Evolutionary conservation across 2,888 invertebrate genomes (phyloP).

Genomic region (Chloroclystis v-ata): DNA sequence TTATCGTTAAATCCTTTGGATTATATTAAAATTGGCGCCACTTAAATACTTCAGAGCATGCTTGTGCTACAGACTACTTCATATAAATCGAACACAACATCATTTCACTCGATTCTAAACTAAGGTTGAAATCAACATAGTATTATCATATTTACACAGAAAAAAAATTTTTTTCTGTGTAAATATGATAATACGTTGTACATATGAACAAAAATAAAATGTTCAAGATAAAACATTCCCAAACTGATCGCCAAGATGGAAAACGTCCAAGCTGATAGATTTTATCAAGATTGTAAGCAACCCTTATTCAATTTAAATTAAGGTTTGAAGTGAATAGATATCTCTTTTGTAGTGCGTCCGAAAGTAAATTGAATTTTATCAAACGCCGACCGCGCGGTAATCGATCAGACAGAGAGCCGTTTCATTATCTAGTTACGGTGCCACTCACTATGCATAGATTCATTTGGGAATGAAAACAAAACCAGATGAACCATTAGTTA

Average conservation of each 20-base stretch:
- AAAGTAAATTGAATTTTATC: conserved; percentile 48
- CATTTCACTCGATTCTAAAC: too few species aligned
- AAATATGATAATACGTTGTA: too few species aligned
- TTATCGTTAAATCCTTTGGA: conserved; percentile 7
- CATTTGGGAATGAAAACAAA: background rate
- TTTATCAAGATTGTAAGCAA: conserved; percentile 32
- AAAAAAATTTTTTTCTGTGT: too few species aligned
- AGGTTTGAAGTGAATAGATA: conserved; percentile 40
- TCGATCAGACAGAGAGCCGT: conserved; percentile 18
- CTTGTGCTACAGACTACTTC: background rate
- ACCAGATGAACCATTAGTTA: too few species aligned
- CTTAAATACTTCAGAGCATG: background rate
- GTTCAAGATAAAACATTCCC: too few species aligned
- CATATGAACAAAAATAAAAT: too few species aligned
- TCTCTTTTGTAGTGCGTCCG: conserved; percentile 41
- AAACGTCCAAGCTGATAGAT: conserved; percentile 13
- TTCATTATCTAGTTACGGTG: conserved; percentile 4
- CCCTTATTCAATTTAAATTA: conserved; percentile 43
- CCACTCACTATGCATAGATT: background rate
- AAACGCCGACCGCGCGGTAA: conserved; percentile 40
- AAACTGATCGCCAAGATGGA: too few species aligned
- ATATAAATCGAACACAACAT: too few species aligned
- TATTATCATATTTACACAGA: too few species aligned
- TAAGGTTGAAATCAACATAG: too few species aligned
- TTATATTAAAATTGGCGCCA: conserved; percentile 4